phyloP scores from a whole-genome alignment of 1,140 invertebrate species.

The Cepaea nemoralis region DNA sequence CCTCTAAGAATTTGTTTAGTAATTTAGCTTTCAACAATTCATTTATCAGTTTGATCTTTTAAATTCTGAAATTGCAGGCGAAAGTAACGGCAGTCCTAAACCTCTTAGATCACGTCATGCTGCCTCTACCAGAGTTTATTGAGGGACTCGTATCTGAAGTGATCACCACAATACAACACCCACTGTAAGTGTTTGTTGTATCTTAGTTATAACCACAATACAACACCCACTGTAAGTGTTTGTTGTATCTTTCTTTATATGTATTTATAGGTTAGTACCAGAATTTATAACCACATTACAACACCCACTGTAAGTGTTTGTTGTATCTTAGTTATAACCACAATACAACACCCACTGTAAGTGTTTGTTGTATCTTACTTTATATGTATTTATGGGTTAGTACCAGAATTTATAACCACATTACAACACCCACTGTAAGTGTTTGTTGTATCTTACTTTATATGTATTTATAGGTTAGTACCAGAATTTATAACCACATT shows the following conservation, averaged over 20 bases:
- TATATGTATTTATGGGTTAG: no score
- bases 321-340: no score
- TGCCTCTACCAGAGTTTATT: conserved; percentile 23
- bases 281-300: no score
- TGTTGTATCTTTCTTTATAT: background rate
- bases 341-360: background rate
- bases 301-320: no score
- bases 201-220: background rate
- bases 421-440: background rate
- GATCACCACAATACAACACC: background rate
- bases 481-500: background rate
- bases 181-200: conserved; percentile 5
- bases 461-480: no score
- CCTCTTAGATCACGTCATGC: background rate
- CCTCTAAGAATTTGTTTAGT: no score
- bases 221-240: background rate
- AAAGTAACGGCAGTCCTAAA: conserved; percentile 12
- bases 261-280: no score
- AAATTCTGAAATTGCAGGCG: conserved; percentile 1
- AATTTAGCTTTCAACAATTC: no score
- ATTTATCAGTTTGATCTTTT: background rate
- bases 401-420: background rate
- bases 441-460: background rate
- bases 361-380: background rate
- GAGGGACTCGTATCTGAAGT: background rate